These are phyloP conservation scores for Pristionchus exspectatus DNA, from an alignment of 2,888 invertebrate genomes.

Conservation along the genomic window DNA sequence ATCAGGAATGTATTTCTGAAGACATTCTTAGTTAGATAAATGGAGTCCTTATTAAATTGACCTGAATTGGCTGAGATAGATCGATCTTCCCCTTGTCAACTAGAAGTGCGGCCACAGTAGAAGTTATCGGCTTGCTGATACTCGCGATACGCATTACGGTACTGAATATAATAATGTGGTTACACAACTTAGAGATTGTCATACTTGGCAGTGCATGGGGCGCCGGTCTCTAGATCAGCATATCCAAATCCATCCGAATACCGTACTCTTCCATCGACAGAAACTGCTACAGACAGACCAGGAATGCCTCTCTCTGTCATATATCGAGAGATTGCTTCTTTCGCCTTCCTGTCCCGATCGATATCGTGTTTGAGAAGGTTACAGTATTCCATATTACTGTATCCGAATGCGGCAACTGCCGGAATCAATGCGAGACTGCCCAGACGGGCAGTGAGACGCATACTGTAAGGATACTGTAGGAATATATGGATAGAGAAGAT, in stretches of 20 bases:
- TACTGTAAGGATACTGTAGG: not conserved
- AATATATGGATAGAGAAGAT: not conserved
- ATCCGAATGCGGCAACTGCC: constrained; percentile 48
- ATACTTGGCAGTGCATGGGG: constrained; percentile 78
- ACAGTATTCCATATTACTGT: constrained; percentile 1
- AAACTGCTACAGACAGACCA: constrained; percentile 80
- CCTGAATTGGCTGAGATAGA: constrained; percentile 78
- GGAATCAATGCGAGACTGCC: constrained; percentile 27
- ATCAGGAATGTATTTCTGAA: constrained; percentile 82
- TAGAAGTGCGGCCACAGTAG: constrained; percentile 82
- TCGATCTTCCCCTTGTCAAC: constrained; percentile 82
- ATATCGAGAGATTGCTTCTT: not conserved
- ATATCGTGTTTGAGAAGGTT: not conserved
- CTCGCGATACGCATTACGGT: constrained; percentile 83
- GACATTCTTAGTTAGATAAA: not conserved
- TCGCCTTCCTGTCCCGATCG: constrained; percentile 39
- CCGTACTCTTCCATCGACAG: constrained; percentile 79
- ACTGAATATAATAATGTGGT: not conserved
- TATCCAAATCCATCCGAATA: constrained; percentile 81
- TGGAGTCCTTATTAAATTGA: not conserved
- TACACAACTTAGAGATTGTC: not conserved
- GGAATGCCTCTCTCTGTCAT: constrained; percentile 48
- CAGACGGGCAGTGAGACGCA: constrained; percentile 35
- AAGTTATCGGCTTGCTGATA: constrained; percentile 83
- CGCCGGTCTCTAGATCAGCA: constrained; percentile 82